phyloP scores from a whole-genome alignment of 2,113 vertebrate species.

The Osmerus eperlanus region DNA sequence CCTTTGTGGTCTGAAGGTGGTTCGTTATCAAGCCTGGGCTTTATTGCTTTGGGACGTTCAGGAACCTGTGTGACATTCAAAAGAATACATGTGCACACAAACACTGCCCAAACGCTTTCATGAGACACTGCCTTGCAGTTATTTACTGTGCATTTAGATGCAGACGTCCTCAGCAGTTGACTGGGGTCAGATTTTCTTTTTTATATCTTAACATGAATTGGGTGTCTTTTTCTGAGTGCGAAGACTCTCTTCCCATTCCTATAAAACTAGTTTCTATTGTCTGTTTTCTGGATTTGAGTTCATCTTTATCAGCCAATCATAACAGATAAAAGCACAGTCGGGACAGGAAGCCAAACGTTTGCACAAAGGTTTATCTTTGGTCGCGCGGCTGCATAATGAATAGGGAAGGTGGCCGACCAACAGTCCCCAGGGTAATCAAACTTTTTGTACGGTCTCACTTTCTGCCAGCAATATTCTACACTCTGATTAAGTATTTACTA shows the following conservation, averaged over 20 bases:
- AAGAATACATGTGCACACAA: too few relatives aligned
- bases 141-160: too few relatives aligned
- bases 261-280: background rate
- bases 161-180: background rate
- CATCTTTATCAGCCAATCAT: constrained; percentile 15
- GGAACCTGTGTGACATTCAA: too few relatives aligned
- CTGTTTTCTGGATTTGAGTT: background rate
- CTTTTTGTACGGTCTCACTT: background rate
- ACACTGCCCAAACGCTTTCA: too few relatives aligned
- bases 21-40: background rate
- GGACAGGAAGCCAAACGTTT: constrained; percentile 12
- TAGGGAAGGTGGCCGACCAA: constrained; percentile 16
- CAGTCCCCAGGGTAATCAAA: constrained; percentile 41
- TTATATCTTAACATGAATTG: background rate
- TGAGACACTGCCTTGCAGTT: too few relatives aligned
- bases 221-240: too few relatives aligned
- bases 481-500: too few relatives aligned
- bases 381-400: constrained; percentile 13
- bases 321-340: constrained; percentile 6
- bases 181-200: background rate
- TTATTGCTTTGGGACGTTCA: too few relatives aligned
- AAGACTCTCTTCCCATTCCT: background rate
- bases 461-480: background rate
- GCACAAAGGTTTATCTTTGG: constrained; percentile 30
- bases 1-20: constrained; percentile 1